A percentile compares a stretch with the other conserved stretches of the same genome.
Conservation (phyloP, 2,888 invertebrate species). For the Tetragonisca angustula region DNA sequence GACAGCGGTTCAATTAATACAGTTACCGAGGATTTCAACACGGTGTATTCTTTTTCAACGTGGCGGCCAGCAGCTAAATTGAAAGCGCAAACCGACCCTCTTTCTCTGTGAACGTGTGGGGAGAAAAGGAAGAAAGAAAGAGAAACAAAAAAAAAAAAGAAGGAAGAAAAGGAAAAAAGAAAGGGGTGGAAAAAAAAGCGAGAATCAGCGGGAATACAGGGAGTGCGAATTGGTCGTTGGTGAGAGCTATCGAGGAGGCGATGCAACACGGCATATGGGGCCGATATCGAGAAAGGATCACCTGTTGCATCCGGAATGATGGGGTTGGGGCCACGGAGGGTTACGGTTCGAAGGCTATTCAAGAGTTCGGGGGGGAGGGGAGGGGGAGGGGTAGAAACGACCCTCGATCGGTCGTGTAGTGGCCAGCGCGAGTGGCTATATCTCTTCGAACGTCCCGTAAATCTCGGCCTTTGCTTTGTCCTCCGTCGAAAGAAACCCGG, state of each 20-base stretch:
- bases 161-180: no score
- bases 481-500: conserved; percentile 41
- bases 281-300: conserved; percentile 83
- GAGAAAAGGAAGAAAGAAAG: background rate
- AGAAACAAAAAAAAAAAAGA: background rate
- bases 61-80: conserved; percentile 19
- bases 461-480: conserved; percentile 59
- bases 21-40: conserved; percentile 9
- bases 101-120: background rate
- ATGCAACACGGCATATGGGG: conserved; percentile 74
- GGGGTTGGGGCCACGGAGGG: conserved; percentile 80
- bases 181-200: background rate
- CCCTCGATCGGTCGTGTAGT: conserved; percentile 77
- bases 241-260: conserved; percentile 66
- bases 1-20: conserved; percentile 15
- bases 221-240: conserved; percentile 67
- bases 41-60: conserved; percentile 11
- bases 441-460: conserved; percentile 69
- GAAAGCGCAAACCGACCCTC: conserved; percentile 32
- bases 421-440: conserved; percentile 75
- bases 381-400: conserved; percentile 73
- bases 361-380: conserved; percentile 75
- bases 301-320: conserved; percentile 83
- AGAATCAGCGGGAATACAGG: conserved; percentile 50
- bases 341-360: conserved; percentile 82